Evolutionary conservation across 2,888 invertebrate species (phyloP), one percentile per base, ranked within the genome.

Genomic region (Leucophenga montana): DNA sequence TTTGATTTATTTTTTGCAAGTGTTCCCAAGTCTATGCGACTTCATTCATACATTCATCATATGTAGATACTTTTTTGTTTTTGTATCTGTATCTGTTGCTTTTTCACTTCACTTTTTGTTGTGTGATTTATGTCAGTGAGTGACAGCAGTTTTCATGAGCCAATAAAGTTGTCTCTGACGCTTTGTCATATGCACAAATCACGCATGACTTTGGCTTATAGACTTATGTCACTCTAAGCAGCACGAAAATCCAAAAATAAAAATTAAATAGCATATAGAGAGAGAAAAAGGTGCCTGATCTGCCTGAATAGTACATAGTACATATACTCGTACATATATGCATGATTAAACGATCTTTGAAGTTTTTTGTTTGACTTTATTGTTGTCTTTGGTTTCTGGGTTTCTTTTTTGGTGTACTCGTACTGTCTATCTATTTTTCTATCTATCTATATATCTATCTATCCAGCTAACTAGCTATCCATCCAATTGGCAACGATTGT

Each of bases 171-270:
- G 81, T 83, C 81, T 75, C 78, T 78, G 81, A 78, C 80, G 81
- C 80, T 80, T 82, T 83, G 81, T 82, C 83, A 83, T 82, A 82
- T 78, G 80, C 83, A 83, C 83, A 82, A 82, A 82, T 82, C 82
- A 82, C 78, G 76, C 81, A 75, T 76, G 79, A 74, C 50, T 16
- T 39, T 50, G 50, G 50, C 50, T 50, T 50, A 50, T 50, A 50
- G 50, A 50, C 50, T 50, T 50, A 50, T 50, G 50, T 50, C 50
- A 50, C 18, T 50, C 18, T 18, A 8, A 16, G 16, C 14, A n/a
- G 1, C 1, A 50, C 6, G 6, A 50, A 50, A 50, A 50, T 1
- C 6, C 14, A 5, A n/a, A 50, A 50, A n/a, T n/a, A 50, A 50
- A 39, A 39, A 11, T 39, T 11, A 33, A 33, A 8, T 8, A 1